Evolutionary conservation across 2,888 invertebrate genomes (phyloP).

Genomic region (Drosophila yooni): DNA sequence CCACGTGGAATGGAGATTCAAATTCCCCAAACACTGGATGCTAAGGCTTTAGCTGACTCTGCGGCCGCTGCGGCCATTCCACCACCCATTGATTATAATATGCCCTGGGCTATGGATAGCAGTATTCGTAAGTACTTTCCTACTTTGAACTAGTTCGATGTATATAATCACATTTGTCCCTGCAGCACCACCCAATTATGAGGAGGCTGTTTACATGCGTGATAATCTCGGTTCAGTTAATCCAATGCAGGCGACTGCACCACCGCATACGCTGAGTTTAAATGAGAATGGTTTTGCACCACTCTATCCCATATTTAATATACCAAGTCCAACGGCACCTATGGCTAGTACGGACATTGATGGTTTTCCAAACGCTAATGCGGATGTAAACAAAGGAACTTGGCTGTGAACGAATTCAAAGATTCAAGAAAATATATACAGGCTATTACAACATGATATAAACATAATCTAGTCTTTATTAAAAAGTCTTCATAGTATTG

Average conservation of each 20-base stretch:
- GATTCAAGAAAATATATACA: background rate
- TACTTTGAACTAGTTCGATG: background rate
- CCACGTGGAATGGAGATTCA: conserved; percentile 24
- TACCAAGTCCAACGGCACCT: conserved; percentile 61
- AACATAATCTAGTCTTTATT: conserved; percentile 5
- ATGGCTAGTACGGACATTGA: conserved; percentile 20
- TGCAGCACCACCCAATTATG: conserved; percentile 83
- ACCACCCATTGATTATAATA: conserved; percentile 22
- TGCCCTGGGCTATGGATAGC: conserved; percentile 58
- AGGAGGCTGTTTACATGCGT: conserved; percentile 80
- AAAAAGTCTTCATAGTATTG: background rate
- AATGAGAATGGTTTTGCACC: conserved; percentile 69
- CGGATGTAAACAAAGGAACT: conserved; percentile 56
- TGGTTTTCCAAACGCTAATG: conserved; percentile 37
- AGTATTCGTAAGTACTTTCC: conserved; percentile 60
- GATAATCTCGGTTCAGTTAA: background rate
- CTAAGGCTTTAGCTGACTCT: conserved; percentile 9
- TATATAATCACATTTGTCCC: background rate
- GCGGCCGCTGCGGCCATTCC: conserved; percentile 12
- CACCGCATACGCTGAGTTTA: conserved; percentile 56
- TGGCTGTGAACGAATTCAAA: conserved; percentile 49
- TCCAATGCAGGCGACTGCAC: conserved; percentile 24
- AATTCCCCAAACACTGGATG: conserved; percentile 29
- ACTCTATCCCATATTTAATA: conserved; percentile 79
- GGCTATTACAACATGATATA: background rate